Evolutionary conservation across 2,113 vertebrate genomes (phyloP).

Genomic region (Odocoileus virginianus): DNA sequence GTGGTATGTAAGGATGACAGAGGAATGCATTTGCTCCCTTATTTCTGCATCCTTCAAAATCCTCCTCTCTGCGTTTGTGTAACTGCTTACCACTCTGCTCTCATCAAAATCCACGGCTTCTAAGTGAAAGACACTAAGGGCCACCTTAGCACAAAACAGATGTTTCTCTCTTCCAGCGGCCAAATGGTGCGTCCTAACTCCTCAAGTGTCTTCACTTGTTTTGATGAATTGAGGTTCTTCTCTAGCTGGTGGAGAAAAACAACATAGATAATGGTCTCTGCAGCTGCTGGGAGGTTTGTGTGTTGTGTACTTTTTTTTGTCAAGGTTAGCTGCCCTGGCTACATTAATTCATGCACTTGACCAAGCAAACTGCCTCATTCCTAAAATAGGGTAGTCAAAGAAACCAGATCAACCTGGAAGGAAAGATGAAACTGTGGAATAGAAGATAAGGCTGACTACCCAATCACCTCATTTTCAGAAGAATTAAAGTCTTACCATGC

Average conservation of each 20-base stretch:
- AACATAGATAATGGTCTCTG: conserved; percentile 49
- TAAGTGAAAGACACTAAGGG: conserved; percentile 1
- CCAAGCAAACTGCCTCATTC: conserved; percentile 40
- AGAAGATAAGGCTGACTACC: conserved; percentile 39
- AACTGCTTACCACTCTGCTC: conserved; percentile 3
- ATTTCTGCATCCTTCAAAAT: background rate
- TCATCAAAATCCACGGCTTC: conserved; percentile 7
- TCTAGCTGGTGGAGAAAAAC: conserved; percentile 44
- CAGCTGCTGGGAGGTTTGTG: background rate
- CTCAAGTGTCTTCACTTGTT: conserved; percentile 39
- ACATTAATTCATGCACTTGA: conserved; percentile 37
- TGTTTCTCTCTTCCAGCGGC: conserved; percentile 14
- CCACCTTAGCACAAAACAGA: conserved; percentile 48
- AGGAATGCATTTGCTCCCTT: background rate
- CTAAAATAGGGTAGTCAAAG: conserved; percentile 45
- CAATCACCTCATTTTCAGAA: conserved; percentile 29
- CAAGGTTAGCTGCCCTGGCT: background rate
- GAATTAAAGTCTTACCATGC: background rate
- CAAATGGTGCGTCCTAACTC: conserved; percentile 58
- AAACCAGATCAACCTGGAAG: conserved; percentile 38
- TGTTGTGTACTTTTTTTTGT: background rate
- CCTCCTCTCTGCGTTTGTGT: background rate
- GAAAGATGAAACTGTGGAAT: conserved; percentile 34
- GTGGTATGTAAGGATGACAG: background rate
- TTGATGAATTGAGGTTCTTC: conserved; percentile 54